Evolutionary conservation across 2,797 vertebrate species (phyloP).

Genomic region (Mionectes olivaceus): DNA sequence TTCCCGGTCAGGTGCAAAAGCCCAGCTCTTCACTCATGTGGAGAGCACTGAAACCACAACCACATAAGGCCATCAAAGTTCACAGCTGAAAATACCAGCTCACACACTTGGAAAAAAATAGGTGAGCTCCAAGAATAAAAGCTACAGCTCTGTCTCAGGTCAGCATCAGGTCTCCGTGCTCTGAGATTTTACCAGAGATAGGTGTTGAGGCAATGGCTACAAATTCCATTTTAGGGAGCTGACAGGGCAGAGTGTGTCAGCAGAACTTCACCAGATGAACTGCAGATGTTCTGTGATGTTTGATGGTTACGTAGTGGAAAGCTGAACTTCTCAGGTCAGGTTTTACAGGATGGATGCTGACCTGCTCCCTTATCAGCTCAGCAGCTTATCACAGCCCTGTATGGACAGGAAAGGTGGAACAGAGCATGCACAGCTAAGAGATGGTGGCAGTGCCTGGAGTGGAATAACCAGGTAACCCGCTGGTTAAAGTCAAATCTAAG

Average conservation of each 20-base stretch:
- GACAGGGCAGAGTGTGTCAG: not conserved
- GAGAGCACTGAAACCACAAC: not conserved
- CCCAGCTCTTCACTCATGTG: rapidly evolving
- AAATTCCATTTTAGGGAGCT: not conserved
- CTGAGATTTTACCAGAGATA: not conserved
- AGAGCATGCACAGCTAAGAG: not conserved
- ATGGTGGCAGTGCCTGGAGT: not conserved
- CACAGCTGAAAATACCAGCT: not conserved
- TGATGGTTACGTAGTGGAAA: conserved; percentile 2
- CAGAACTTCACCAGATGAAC: not conserved
- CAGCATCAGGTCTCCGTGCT: not conserved
- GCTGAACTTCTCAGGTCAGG: not conserved
- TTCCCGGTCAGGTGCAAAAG: not conserved
- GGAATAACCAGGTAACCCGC: not conserved
- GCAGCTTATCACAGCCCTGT: not conserved
- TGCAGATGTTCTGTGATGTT: not conserved
- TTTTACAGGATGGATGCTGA: not conserved
- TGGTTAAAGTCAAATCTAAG: not conserved
- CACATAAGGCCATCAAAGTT: not conserved
- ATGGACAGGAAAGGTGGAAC: not conserved
- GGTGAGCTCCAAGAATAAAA: not conserved
- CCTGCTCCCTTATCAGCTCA: conserved; percentile 15
- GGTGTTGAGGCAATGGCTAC: not conserved
- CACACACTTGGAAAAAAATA: conserved; percentile 30
- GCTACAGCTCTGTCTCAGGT: not conserved